These are phyloP conservation scores for Pampusana beccarii DNA, from an alignment of 2,113 vertebrate genomes.

Conservation along the genomic window DNA sequence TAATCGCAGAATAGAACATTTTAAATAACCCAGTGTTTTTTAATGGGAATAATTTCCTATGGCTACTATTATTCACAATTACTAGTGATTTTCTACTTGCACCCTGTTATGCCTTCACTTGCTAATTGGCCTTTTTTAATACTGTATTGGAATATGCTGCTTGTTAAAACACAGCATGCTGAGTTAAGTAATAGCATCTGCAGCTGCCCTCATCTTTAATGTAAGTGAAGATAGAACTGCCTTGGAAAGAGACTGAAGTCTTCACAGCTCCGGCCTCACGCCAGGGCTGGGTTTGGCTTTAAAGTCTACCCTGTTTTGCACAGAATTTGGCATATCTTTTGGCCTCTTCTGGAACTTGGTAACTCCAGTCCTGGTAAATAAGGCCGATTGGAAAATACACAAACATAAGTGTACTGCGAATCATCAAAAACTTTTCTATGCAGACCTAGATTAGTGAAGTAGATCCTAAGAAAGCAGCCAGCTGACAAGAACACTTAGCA, in stretches of 20 bases:
- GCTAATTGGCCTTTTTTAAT: slow-evolving; percentile 13
- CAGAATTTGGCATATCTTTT: background rate
- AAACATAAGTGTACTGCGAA: background rate
- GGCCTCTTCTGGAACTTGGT: background rate
- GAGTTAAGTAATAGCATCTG: background rate
- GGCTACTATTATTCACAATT: slow-evolving; percentile 30
- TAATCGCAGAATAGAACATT: slow-evolving; percentile 10
- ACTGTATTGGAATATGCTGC: background rate
- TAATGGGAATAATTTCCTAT: slow-evolving; percentile 23
- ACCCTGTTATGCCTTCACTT: background rate
- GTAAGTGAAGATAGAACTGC: background rate
- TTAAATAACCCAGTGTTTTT: background rate
- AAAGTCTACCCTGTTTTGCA: background rate
- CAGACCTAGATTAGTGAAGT: background rate
- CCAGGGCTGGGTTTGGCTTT: background rate
- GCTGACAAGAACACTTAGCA: background rate
- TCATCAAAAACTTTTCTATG: background rate
- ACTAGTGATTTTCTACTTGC: slow-evolving; percentile 45
- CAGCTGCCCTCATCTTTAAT: slow-evolving; percentile 10
- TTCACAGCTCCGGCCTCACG: background rate
- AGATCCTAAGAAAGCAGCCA: background rate
- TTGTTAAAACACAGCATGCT: slow-evolving; percentile 29
- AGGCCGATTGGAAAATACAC: background rate
- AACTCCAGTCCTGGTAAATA: background rate
- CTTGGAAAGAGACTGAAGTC: background rate